Conservation (phyloP, 1,140 invertebrate genomes). For the Physella acuta region DNA sequence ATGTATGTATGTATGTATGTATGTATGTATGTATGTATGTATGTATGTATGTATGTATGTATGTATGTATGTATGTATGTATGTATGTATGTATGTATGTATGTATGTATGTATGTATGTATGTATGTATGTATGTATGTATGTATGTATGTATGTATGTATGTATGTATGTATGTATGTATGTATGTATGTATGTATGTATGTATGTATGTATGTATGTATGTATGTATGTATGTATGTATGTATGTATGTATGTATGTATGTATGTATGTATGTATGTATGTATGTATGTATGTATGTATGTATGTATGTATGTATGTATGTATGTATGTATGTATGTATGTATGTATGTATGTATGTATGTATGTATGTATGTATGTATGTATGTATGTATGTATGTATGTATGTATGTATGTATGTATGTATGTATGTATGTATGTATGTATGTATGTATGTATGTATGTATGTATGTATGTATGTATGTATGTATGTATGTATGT, state of each 20-base stretch:
- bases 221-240: not conserved
- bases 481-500: slow-evolving; percentile 8
- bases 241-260: not conserved
- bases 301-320: not conserved
- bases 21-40: not conserved
- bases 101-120: not conserved
- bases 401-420: not conserved
- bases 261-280: not conserved
- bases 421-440: slow-evolving; percentile 7
- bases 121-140: not conserved
- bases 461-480: not conserved
- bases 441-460: not conserved
- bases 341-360: slow-evolving; percentile 2
- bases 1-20: not conserved
- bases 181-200: not conserved
- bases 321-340: not conserved
- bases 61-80: not conserved
- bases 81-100: not conserved
- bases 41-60: not conserved
- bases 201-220: not conserved
- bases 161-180: not conserved
- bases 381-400: slow-evolving; percentile 1
- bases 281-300: not conserved
- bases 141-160: not conserved
- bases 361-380: slow-evolving; percentile 10